These are phyloP conservation scores for Timema cristinae DNA, from an alignment of 2,888 invertebrate genomes.

Conservation along the genomic window DNA sequence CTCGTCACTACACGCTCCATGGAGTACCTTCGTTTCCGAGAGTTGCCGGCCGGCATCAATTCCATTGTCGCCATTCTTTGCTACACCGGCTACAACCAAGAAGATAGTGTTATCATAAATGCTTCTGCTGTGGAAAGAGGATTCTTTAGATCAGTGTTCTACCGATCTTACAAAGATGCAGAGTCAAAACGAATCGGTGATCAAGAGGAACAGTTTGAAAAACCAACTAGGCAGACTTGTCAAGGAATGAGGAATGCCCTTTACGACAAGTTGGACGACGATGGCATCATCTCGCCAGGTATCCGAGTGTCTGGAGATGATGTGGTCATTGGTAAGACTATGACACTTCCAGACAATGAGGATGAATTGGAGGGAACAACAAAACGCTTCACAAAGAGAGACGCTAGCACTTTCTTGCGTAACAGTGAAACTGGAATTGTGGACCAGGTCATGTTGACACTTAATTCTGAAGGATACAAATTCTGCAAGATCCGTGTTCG, in stretches of 20 bases:
- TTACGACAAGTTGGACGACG: constrained; percentile 98
- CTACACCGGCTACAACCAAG: constrained; percentile 99
- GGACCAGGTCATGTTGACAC: constrained; percentile 98
- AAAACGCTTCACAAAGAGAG: constrained; percentile 86
- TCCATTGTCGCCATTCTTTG: constrained; percentile 98
- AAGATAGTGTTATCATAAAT: constrained; percentile 99
- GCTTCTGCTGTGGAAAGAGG: constrained; percentile 98
- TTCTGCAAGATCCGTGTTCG: constrained; percentile 98
- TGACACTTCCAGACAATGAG: constrained; percentile 93
- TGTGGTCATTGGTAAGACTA: constrained; percentile 98
- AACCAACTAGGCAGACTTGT: constrained; percentile 89
- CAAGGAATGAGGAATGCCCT: constrained; percentile 96
- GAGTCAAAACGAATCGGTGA: constrained; percentile 91
- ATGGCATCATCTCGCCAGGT: constrained; percentile 98
- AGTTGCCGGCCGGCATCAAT: constrained; percentile 92
- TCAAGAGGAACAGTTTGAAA: constrained; percentile 96
- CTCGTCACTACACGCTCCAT: constrained; percentile 97
- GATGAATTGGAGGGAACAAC: constrained; percentile 95
- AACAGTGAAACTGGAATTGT: constrained; percentile 99
- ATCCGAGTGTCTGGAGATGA: constrained; percentile 99
- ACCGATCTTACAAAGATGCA: constrained; percentile 93
- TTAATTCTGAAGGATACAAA: constrained; percentile 98
- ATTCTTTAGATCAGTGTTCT: constrained; percentile 94
- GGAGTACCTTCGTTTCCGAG: constrained; percentile 96
- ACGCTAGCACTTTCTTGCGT: constrained; percentile 96